These are phyloP conservation scores for Xanthia togata DNA, from an alignment of 2,888 invertebrate genomes.

Conservation along the genomic window DNA sequence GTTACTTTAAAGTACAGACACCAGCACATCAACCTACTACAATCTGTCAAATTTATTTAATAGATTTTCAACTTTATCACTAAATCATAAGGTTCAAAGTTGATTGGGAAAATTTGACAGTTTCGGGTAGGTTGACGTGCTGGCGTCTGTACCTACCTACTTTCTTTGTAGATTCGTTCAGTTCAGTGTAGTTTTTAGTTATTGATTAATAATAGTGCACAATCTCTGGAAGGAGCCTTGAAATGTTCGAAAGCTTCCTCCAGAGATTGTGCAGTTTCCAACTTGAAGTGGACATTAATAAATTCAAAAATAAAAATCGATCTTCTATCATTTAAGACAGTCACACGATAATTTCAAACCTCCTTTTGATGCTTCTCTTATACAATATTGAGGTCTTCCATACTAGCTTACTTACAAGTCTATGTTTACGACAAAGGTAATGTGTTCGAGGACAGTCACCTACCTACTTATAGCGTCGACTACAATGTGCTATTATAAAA, in stretches of 20 bases:
- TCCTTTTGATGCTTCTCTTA: conserved; percentile 13
- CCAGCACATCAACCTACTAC: no score
- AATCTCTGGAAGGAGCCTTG: neutral
- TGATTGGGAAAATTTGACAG: no score
- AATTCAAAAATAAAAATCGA: neutral
- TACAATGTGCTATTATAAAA: conserved; percentile 27
- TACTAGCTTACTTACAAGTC: conserved; percentile 31
- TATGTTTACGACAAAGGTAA: conserved; percentile 51
- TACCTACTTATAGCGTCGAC: conserved; percentile 28
- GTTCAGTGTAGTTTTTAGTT: conserved; percentile 8
- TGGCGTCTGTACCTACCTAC: no score
- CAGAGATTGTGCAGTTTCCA: no score
- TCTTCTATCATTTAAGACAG: neutral
- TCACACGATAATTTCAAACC: neutral
- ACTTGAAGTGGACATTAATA: neutral
- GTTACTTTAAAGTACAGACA: no score
- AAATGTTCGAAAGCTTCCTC: neutral
- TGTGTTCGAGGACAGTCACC: conserved; percentile 28
- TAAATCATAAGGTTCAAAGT: no score
- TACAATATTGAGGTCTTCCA: conserved; percentile 41
- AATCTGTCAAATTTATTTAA: no score
- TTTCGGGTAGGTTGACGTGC: no score
- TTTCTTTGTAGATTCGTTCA: neutral
- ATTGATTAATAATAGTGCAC: no score
- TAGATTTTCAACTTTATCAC: no score